These are phyloP conservation scores for Ploceus nigricollis DNA, from an alignment of 2,113 vertebrate genomes.

Conservation along the genomic window DNA sequence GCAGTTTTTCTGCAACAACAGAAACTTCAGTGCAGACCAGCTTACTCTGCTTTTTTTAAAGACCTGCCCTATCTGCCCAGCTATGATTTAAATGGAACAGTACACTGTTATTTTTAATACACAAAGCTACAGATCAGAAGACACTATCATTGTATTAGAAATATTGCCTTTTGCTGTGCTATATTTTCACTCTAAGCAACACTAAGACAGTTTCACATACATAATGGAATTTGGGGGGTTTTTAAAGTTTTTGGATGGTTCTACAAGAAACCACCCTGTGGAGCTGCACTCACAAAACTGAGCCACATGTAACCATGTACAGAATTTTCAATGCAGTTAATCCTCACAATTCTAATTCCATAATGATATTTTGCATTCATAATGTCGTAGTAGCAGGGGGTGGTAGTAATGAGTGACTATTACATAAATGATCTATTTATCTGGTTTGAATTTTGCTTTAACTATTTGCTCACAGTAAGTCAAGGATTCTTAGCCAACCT, in stretches of 20 bases:
- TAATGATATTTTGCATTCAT: neutral
- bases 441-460: constrained; percentile 26
- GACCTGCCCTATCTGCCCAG: neutral
- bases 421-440: neutral
- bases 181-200: neutral
- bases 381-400: neutral
- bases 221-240: too few species aligned
- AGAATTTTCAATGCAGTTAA: neutral
- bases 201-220: neutral
- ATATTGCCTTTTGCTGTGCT: neutral
- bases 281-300: neutral
- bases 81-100: neutral
- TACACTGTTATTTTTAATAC: neutral
- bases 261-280: neutral
- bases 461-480: constrained; percentile 21
- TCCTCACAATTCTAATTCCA: neutral
- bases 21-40: neutral
- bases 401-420: neutral
- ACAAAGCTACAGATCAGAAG: neutral
- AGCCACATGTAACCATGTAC: neutral
- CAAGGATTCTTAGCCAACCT: neutral
- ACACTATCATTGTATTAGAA: neutral
- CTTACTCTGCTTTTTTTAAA: neutral
- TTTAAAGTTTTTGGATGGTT: neutral
- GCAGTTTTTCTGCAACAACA: neutral